Evolutionary conservation across 2,888 invertebrate genomes (phyloP).

Genomic region (Acanthosepion lycidas): DNA sequence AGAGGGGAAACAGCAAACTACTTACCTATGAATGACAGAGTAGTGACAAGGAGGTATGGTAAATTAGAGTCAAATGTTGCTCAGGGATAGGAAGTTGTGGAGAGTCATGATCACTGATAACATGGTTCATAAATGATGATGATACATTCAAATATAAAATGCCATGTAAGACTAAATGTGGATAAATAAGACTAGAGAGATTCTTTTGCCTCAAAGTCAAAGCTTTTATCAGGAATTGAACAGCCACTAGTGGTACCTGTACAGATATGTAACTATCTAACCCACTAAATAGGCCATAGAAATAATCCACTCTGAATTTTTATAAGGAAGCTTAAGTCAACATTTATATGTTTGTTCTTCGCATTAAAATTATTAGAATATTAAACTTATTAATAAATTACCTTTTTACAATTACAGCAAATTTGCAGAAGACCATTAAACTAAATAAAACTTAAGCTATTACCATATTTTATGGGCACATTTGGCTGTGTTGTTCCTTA

Average conservation of each 20-base stretch:
- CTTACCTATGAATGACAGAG: too few relatives aligned
- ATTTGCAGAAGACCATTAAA: background rate
- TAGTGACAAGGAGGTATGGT: too few relatives aligned
- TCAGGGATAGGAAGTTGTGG: too few relatives aligned
- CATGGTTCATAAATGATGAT: too few relatives aligned
- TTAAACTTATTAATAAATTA: background rate
- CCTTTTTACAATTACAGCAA: background rate
- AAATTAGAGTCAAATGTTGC: too few relatives aligned
- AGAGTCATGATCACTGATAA: too few relatives aligned
- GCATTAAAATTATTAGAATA: background rate
- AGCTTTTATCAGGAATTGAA: background rate
- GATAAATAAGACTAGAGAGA: too few relatives aligned
- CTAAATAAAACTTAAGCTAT: background rate
- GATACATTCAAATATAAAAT: too few relatives aligned
- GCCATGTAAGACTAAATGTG: too few relatives aligned
- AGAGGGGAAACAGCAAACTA: too few relatives aligned
- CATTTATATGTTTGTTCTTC: background rate
- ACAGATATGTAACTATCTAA: background rate
- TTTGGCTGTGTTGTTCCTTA: background rate
- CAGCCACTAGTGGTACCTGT: background rate
- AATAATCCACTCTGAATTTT: background rate
- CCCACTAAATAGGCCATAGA: background rate
- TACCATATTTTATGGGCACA: background rate
- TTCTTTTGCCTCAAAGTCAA: background rate
- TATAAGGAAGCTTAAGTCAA: background rate